These are phyloP conservation scores for Enteromius radiatus DNA, from an alignment of 2,797 vertebrate genomes.

Conservation along the genomic window DNA sequence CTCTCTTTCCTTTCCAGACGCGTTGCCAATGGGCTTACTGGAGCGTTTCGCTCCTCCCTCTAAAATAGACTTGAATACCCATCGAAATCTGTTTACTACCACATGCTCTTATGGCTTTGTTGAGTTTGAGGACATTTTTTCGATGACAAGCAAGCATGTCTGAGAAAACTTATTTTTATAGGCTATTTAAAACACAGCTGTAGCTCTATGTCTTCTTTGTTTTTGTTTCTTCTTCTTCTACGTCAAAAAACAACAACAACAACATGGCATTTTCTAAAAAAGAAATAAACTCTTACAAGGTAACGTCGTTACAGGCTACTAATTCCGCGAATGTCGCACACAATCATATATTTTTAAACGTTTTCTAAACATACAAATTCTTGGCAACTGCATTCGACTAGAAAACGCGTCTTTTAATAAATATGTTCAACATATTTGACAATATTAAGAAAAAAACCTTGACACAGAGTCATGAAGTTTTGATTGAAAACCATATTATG, in stretches of 20 bases:
- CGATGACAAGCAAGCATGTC: background rate
- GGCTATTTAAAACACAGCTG: background rate
- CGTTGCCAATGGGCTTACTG: conserved; percentile 65
- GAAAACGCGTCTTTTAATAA: background rate
- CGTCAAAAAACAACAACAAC: background rate
- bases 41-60: conserved; percentile 67
- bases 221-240: background rate
- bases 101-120: background rate
- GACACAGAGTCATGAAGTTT: background rate
- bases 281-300: background rate
- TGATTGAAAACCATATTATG: background rate
- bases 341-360: background rate
- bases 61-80: conserved; percentile 35
- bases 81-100: conserved; percentile 17
- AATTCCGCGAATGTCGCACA: background rate
- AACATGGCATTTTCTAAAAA: background rate
- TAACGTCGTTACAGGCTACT: background rate
- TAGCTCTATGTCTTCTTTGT: background rate
- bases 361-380: no score
- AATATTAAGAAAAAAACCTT: background rate
- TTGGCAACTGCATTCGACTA: no score
- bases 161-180: background rate
- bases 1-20: conserved; percentile 57
- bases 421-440: background rate
- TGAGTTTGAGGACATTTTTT: background rate